Evolutionary conservation across 2,888 invertebrate species (phyloP).

Genomic region (Drosophila nr. fundita): DNA sequence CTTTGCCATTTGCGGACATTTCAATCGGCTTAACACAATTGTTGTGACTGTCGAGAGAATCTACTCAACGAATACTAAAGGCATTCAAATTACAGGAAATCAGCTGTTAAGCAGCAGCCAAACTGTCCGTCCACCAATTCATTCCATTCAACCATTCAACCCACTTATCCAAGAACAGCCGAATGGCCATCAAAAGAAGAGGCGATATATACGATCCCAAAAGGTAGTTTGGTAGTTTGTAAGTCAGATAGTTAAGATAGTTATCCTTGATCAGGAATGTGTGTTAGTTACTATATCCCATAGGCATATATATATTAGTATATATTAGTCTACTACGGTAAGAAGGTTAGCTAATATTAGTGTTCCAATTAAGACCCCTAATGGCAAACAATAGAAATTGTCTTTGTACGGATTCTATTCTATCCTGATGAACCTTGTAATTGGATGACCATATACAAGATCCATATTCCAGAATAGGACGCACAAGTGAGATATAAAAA

Average conservation of each 20-base stretch:
- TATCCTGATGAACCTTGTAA: too few species aligned
- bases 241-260: background rate
- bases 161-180: background rate
- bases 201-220: background rate
- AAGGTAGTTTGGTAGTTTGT: background rate
- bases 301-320: background rate
- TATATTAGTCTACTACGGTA: too few species aligned
- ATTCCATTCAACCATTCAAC: background rate
- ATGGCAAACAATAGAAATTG: too few species aligned
- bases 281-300: background rate
- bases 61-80: conserved; percentile 9
- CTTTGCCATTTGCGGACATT: conserved; percentile 38
- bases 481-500: too few species aligned
- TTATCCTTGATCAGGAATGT: background rate
- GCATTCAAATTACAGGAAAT: conserved; percentile 49
- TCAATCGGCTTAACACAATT: conserved; percentile 62
- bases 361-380: too few species aligned
- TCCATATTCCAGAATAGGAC: too few species aligned
- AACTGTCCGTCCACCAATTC: background rate
- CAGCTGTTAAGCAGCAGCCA: conserved; percentile 37
- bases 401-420: too few species aligned
- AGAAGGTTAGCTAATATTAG: too few species aligned
- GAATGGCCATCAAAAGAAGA: background rate
- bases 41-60: conserved; percentile 47
- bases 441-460: too few species aligned